Base-by-base conservation (phyloP, 2,113 vertebrate genomes). In the Lamprologus sp. region DNA sequence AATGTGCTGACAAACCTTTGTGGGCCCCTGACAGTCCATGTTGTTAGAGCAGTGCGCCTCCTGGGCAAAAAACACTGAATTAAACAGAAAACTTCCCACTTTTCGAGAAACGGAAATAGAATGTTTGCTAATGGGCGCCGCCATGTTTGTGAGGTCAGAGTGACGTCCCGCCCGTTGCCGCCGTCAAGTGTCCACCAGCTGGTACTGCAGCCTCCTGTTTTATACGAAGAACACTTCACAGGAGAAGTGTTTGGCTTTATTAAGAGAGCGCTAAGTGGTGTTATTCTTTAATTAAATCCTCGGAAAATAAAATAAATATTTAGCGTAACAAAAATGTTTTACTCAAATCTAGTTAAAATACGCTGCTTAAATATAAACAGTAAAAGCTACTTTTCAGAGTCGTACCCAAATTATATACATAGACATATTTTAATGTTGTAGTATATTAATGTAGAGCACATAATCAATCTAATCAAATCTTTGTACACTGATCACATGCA, bases 111-210 rank as follows among this genome's bases (percentile, higher is more conserved):
- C 92, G 88, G 92, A 95, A 92, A 21, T 33, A 3, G 37, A 19
- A 40, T 2, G 9, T 6, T 13, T 56, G 21, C 7, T 17, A 0
- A 55, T 1, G 21, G 77, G 5, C 31, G 86, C 89, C 85, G 95
- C 93, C 95, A 95, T 96, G n/a, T 92, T 95, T 53, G 89, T 94
- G 92, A 93, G 65, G 93, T 93, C 90, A 63, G 7, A 3, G 35
- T 45, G 40, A 42, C 31, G 53, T 28, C 0, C 0, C 31, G 84
- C 77, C 15, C 79, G 47, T 11, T 84, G 82, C 56, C 35, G 91
- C 93, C 93, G 7, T 73, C 92, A 35, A 1, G 86, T 54, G 95
- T 4, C 45, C 17, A n/a, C 1, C 3, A 2, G 2, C 3, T 2
- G 90, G 7, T 17, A 90, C 90, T 93, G 84, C 89, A 58, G 40